phyloP scores from a whole-genome alignment of 2,113 vertebrate species.

The Mustela lutreola region DNA sequence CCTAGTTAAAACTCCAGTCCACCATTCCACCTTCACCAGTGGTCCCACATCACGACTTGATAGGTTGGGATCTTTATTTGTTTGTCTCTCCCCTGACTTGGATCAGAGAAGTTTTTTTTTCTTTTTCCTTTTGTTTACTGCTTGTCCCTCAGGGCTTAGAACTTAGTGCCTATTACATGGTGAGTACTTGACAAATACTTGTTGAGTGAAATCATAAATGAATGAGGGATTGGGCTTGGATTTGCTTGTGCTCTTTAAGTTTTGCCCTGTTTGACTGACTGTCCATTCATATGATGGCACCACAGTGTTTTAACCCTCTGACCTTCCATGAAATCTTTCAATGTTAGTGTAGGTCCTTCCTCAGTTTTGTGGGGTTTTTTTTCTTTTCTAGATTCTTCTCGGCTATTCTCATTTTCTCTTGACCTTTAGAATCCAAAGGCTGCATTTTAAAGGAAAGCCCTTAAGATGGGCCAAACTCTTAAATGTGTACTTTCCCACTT shows the following conservation, averaged over 20 bases:
- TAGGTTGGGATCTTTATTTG: neutral
- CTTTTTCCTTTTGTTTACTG: neutral
- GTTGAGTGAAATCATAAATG: neutral
- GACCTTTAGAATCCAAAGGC: neutral
- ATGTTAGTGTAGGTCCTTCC: neutral
- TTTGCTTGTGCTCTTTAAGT: neutral
- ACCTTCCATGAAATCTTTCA: neutral
- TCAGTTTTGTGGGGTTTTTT: neutral
- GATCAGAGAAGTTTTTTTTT: neutral
- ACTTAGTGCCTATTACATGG: neutral
- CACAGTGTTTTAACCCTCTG: neutral
- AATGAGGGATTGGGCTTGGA: neutral
- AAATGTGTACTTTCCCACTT: fast-evolving
- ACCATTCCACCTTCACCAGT: neutral
- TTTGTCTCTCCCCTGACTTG: neutral
- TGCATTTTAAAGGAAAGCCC: neutral
- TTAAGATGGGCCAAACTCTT: neutral
- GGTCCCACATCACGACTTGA: fast-evolving
- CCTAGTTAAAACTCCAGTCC: neutral
- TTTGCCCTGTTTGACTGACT: neutral
- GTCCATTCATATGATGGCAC: neutral
- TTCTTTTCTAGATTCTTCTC: neutral
- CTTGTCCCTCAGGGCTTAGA: neutral
- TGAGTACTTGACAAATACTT: neutral
- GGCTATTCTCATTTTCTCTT: constrained; percentile 21